A percentile compares a stretch with the other conserved stretches of the same genome.
Evolutionary conservation across 2,113 vertebrate species (phyloP).

Genomic region (Ornithorhynchus anatinus): DNA sequence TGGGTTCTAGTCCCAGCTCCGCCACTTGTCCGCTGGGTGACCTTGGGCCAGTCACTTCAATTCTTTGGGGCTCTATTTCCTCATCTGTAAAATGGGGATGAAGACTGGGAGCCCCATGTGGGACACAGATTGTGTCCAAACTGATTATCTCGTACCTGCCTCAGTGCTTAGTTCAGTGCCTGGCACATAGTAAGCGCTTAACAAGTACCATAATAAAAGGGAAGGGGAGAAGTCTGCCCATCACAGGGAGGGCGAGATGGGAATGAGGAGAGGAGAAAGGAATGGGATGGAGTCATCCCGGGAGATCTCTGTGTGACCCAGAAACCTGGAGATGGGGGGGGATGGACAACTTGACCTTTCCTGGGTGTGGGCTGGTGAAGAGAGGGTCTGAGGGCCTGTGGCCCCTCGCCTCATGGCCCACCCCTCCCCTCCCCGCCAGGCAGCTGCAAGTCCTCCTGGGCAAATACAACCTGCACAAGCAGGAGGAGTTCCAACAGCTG

Average conservation of each 20-base stretch:
- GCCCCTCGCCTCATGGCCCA: no score
- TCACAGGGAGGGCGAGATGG: background rate
- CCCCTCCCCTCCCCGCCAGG: background rate
- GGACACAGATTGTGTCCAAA: no score
- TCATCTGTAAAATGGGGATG: no score
- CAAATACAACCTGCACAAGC: conserved; percentile 36
- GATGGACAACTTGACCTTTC: background rate
- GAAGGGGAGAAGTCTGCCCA: background rate
- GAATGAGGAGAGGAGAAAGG: background rate
- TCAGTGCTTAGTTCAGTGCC: no score
- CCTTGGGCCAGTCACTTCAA: no score
- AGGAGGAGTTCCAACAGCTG: conserved; percentile 7
- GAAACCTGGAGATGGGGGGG: background rate
- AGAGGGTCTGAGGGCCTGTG: rapidly evolving
- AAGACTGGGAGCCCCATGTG: no score
- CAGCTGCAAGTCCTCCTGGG: conserved; percentile 38
- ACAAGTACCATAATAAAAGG: no score
- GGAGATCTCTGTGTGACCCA: background rate
- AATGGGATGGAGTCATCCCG: background rate
- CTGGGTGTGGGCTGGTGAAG: background rate
- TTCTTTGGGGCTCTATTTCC: no score
- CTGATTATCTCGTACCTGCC: no score
- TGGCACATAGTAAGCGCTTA: no score
- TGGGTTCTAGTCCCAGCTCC: no score
- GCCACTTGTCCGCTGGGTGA: no score